Percentiles rank a stretch among this genome's conserved stretches.
phyloP scores from a whole-genome alignment of 2,797 vertebrate genomes.

The Bovichtus variegatus region DNA sequence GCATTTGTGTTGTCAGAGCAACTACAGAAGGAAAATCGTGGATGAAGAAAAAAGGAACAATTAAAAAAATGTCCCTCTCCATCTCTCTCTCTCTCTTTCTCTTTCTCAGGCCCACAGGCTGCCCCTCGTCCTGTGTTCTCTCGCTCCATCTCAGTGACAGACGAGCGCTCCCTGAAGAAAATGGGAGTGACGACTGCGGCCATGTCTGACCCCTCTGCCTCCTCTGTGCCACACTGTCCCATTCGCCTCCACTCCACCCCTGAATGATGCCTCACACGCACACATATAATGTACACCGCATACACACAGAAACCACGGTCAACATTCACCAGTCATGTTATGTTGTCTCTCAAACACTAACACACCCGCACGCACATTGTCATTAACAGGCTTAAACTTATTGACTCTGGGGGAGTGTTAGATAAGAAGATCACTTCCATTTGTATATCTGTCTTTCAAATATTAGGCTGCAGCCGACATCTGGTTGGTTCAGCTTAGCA shows the following conservation, averaged over 20 bases:
- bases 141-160: slow-evolving; percentile 86
- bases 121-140: slow-evolving; percentile 66
- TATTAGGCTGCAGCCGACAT: not conserved
- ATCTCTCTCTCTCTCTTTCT: slow-evolving; percentile 32
- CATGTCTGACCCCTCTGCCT: slow-evolving; percentile 59
- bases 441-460: not conserved
- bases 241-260: slow-evolving; percentile 77
- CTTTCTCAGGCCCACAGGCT: slow-evolving; percentile 51
- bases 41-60: slow-evolving; percentile 19
- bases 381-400: not conserved
- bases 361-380: slow-evolving; percentile 12
- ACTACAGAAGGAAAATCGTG: not conserved
- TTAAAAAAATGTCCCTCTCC: not conserved
- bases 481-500: not conserved
- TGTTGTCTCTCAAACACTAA: slow-evolving; percentile 24
- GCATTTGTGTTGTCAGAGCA: slow-evolving; percentile 25
- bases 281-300: not conserved
- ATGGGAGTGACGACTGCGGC: slow-evolving; percentile 79
- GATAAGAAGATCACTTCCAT: not conserved
- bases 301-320: slow-evolving; percentile 20
- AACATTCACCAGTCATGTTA: slow-evolving; percentile 26
- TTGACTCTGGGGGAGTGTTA: not conserved
- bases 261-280: slow-evolving; percentile 66
- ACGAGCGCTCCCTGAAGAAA: slow-evolving; percentile 83
- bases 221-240: slow-evolving; percentile 44